Evolutionary conservation across 2,113 vertebrate species (phyloP).

Genomic region (Leuciscus idus): DNA sequence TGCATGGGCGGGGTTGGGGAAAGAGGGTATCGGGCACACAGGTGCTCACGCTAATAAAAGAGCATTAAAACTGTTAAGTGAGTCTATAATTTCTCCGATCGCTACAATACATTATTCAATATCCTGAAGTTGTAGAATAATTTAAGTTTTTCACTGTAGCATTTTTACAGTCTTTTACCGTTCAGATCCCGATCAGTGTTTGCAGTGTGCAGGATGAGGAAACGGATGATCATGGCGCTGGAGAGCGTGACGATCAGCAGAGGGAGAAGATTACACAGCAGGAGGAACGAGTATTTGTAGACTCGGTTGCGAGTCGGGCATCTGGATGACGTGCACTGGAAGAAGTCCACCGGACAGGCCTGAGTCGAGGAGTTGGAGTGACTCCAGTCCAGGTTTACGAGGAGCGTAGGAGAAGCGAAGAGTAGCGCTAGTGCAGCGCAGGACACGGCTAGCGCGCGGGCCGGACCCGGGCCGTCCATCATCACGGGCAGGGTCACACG

Average conservation of each 20-base stretch:
- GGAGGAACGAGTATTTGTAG: conserved; percentile 70
- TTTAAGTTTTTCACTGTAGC: no score
- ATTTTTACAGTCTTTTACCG: no score
- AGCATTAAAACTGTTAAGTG: no score
- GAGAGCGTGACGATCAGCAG: conserved; percentile 69
- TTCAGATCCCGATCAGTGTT: no score
- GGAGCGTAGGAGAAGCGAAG: conserved; percentile 61
- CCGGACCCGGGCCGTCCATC: conserved; percentile 67
- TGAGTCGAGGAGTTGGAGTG: conserved; percentile 46
- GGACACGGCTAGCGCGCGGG: conserved; percentile 46
- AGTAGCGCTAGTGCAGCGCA: conserved; percentile 56
- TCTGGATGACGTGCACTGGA: conserved; percentile 60
- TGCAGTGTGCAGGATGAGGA: conserved; percentile 52
- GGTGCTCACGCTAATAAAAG: no score
- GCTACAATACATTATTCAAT: no score
- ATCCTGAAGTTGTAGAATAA: no score
- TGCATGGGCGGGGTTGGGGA: no score
- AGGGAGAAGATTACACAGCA: conserved; percentile 69
- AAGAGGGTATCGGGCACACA: no score
- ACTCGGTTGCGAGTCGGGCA: conserved; percentile 60
- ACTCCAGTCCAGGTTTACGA: conserved; percentile 24
- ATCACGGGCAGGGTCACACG: conserved; percentile 61
- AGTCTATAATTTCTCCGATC: no score
- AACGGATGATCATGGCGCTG: conserved; percentile 66
- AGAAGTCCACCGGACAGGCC: conserved; percentile 67